These are phyloP conservation scores for Rotaria socialis DNA, from an alignment of 2,888 invertebrate species.

Conservation along the genomic window DNA sequence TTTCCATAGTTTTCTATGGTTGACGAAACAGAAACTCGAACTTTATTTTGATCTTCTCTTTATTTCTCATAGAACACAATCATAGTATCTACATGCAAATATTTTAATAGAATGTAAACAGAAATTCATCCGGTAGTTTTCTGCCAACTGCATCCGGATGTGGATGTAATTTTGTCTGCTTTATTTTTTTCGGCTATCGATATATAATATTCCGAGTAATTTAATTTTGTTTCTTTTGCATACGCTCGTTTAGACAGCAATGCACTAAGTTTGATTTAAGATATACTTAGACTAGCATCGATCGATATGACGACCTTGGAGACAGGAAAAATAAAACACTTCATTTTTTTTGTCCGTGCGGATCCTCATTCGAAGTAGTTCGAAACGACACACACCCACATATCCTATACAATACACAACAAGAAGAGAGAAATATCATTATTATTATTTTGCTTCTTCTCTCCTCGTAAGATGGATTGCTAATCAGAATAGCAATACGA, in stretches of 20 bases:
- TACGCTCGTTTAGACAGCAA: not conserved
- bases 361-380: not conserved
- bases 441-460: not conserved
- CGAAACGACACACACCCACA: not conserved
- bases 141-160: slow-evolving; percentile 7
- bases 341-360: not conserved
- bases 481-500: not conserved
- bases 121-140: not conserved
- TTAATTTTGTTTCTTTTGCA: not conserved
- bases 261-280: not conserved
- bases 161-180: not conserved
- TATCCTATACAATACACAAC: no score
- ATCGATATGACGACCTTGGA: not conserved
- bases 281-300: not conserved
- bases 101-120: not conserved
- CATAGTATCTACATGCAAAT: not conserved
- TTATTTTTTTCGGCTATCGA: not conserved
- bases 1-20: no score
- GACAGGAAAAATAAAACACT: not conserved
- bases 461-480: not conserved
- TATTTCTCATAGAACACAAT: not conserved
- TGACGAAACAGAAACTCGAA: no score
- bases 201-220: not conserved
- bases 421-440: not conserved
- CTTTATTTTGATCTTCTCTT: not conserved